Conservation (phyloP, 2,888 invertebrate genomes). For the Aporophyla nigra region DNA sequence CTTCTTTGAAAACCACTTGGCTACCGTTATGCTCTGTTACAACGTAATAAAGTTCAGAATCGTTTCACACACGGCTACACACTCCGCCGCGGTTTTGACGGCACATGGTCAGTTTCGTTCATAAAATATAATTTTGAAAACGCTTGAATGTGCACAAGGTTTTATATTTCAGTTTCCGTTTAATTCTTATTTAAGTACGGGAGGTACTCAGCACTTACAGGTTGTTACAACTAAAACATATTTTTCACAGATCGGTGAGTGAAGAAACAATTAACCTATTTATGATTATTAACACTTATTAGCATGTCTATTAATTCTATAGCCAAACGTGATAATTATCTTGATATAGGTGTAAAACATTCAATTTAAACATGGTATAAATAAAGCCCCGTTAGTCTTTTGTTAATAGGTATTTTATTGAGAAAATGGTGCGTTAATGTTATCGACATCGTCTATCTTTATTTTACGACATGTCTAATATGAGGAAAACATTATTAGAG, state of each 20-base stretch:
- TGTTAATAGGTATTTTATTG: constrained; percentile 6
- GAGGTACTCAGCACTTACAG: not conserved
- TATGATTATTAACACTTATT: not conserved
- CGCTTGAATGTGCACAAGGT: constrained; percentile 17
- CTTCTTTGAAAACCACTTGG: constrained; percentile 52
- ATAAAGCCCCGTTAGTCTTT: not conserved
- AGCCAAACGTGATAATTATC: constrained; percentile 9
- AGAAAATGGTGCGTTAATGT: constrained; percentile 18
- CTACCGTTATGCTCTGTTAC: constrained; percentile 60
- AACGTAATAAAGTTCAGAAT: constrained; percentile 59
- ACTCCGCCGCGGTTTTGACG: constrained; percentile 48
- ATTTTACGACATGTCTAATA: constrained; percentile 14
- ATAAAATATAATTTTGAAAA: constrained; percentile 50
- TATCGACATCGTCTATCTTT: constrained; percentile 18
- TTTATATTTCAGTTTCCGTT: constrained; percentile 11
- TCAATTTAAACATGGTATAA: not conserved
- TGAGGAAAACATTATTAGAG: not conserved
- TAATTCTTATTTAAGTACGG: not conserved
- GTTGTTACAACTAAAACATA: not conserved
- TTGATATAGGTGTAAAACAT: constrained; percentile 7
- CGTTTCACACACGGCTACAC: constrained; percentile 40
- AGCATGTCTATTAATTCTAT: constrained; percentile 8
- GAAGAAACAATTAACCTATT: not conserved
- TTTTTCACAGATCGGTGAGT: not conserved
- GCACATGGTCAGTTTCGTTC: constrained; percentile 65